Evolutionary conservation across 2,888 invertebrate species (phyloP).

Genomic region (Baronia brevicornis): DNA sequence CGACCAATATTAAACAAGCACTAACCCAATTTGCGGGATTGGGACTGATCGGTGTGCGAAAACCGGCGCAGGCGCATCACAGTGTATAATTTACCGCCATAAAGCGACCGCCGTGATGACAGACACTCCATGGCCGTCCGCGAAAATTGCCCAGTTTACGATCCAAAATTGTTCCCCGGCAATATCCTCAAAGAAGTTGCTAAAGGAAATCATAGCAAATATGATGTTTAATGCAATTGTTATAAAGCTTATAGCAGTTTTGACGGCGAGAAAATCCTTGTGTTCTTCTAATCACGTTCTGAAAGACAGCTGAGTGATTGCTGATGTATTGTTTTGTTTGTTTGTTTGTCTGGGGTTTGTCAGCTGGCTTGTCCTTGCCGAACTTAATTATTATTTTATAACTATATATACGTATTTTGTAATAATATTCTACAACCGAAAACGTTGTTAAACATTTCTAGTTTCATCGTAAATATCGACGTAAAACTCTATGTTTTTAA

Average conservation of each 20-base stretch:
- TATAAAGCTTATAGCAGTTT: slow-evolving; percentile 39
- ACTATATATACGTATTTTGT: too few relatives aligned
- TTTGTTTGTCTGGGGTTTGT: slow-evolving; percentile 13
- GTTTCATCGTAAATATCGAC: too few relatives aligned
- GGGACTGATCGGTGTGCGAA: slow-evolving; percentile 10
- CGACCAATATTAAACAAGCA: slow-evolving; percentile 7
- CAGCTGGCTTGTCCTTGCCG: slow-evolving; percentile 14
- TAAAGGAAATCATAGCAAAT: too few relatives aligned
- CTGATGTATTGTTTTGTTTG: slow-evolving; percentile 23
- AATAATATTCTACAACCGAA: too few relatives aligned
- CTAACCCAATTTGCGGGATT: slow-evolving; percentile 16
- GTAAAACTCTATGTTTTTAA: too few relatives aligned
- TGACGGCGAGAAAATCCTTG: slow-evolving; percentile 48
- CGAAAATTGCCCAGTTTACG: slow-evolving; percentile 33
- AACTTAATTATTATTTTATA: too few relatives aligned
- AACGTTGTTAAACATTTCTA: too few relatives aligned
- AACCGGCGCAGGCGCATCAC: slow-evolving; percentile 21
- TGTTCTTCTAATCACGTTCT: slow-evolving; percentile 22
- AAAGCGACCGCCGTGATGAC: slow-evolving; percentile 40
- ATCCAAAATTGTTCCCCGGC: slow-evolving; percentile 35
- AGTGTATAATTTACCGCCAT: slow-evolving; percentile 40
- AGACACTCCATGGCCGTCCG: slow-evolving; percentile 26
- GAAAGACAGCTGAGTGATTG: slow-evolving; percentile 24
- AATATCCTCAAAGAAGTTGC: too few relatives aligned
- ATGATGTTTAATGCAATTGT: slow-evolving; percentile 25